Base-by-base conservation (phyloP, 1,140 invertebrate genomes). In the Drosophila teissieri region DNA sequence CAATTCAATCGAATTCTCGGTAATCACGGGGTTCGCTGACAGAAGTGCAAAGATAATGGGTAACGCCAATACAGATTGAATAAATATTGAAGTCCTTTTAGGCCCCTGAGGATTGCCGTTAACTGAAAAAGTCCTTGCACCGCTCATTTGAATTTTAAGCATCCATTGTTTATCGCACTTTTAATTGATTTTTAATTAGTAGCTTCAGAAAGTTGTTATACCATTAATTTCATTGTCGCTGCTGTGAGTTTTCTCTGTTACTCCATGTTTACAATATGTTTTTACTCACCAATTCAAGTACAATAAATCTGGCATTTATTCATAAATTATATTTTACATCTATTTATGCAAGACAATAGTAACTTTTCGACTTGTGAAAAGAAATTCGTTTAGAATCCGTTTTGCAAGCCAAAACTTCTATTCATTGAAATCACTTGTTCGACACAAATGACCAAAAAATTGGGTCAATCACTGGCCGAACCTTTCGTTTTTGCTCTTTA, bases 401-500 rank as follows among this genome's bases (percentile, higher is more conserved):
- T 67, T 67, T 24, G 36, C 51, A 24, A 39, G 15, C 60, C 46
- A 53, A 67, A 69, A 39, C 65, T 45, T 34, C 31, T 61, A 63
- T 76, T 80, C 67, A 73, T 36, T n/a, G 40, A 22, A 22, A 61
- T 40, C 61, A 37, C 69, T 80, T 74, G 61, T 79, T 58, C 53
- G 34, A 19, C 63, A 63, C 46, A 74, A 64, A 48, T 61, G 79
- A 49, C 74, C 74, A 49, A 45, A 37, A 46, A 86, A 73, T 53
- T 75, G 51, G 82, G 74, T 80, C 82, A 64, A 3, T 51, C 42
- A 37, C 27, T 53, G 80, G 60, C 83, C 75, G 73, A 81, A 76
- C 82, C 74, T 75, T 75, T 52, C 72, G 68, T 64, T 55, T 55
- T 65, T 52, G 46, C 53, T 82, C 67, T 89, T 70, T 83, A 80